Evolutionary conservation across 2,797 vertebrate species (phyloP).

Genomic region (Pygocentrus nattereri): DNA sequence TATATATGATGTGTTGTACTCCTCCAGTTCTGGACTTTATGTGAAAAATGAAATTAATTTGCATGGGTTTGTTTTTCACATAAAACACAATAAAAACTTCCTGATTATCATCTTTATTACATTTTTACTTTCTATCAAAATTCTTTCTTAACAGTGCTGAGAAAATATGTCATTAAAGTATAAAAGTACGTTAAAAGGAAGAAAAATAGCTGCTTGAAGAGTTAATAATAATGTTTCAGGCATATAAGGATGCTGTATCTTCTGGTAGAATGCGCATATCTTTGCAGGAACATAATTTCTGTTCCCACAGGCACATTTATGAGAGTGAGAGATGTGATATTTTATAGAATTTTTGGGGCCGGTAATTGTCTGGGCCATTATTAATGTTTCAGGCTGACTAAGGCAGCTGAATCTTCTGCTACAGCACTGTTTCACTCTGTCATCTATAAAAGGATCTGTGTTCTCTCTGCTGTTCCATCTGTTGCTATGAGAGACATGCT

Average conservation of each 20-base stretch:
- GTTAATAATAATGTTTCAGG: neutral
- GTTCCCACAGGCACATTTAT: neutral
- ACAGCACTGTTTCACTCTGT: conserved; percentile 18
- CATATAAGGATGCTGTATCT: neutral
- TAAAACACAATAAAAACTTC: no score
- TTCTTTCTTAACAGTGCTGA: no score
- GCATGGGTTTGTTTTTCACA: no score
- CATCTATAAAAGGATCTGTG: conserved; percentile 48
- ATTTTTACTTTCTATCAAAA: no score
- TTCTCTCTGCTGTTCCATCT: conserved; percentile 47
- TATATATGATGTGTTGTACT: no score
- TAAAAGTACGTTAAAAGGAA: no score
- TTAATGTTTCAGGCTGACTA: conserved; percentile 36
- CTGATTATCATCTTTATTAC: no score
- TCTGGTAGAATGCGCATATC: neutral
- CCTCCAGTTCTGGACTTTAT: no score
- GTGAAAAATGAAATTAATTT: no score
- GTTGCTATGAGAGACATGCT: conserved; percentile 54
- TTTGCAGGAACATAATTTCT: neutral
- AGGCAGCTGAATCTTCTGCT: conserved; percentile 19
- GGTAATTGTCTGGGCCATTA: conserved; percentile 32
- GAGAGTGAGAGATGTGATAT: neutral
- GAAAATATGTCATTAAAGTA: no score
- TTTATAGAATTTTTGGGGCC: neutral
- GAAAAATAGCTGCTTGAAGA: no score